Evolutionary conservation across 1,140 invertebrate genomes (phyloP).

Genomic region (Zaprionus inermis): DNA sequence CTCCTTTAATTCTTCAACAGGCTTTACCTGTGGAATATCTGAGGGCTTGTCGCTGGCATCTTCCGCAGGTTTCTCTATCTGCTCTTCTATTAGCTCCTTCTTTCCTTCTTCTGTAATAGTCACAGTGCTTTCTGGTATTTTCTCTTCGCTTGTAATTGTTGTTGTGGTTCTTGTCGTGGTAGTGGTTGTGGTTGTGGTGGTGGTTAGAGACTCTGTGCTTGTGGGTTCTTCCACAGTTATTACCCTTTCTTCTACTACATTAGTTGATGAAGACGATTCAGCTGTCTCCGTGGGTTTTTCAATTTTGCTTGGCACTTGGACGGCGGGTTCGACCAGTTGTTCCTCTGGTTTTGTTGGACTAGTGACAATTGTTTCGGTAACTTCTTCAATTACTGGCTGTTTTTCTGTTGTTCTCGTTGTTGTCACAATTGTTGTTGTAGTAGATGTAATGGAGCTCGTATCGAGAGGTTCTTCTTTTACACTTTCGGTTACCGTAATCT

Average conservation of each 20-base stretch:
- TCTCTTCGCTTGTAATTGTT: slow-evolving; percentile 36
- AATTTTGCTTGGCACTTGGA: slow-evolving; percentile 18
- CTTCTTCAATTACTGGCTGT: slow-evolving; percentile 24
- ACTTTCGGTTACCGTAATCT: slow-evolving; percentile 39
- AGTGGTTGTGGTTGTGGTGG: slow-evolving; percentile 63
- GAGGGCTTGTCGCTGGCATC: neutral
- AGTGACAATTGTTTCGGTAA: slow-evolving; percentile 21
- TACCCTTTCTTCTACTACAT: slow-evolving; percentile 40
- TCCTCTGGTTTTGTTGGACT: slow-evolving; percentile 22
- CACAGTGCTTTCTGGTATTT: slow-evolving; percentile 28
- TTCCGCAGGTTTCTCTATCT: slow-evolving; percentile 1
- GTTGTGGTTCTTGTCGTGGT: slow-evolving; percentile 59
- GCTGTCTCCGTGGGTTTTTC: slow-evolving; percentile 10
- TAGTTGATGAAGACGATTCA: neutral
- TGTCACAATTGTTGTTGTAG: slow-evolving; percentile 51
- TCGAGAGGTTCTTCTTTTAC: slow-evolving; percentile 39
- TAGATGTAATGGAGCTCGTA: slow-evolving; percentile 40
- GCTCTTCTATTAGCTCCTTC: neutral
- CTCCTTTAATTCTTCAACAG: neutral
- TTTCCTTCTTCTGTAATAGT: slow-evolving; percentile 16
- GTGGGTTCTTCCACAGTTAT: slow-evolving; percentile 57
- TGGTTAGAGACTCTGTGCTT: slow-evolving; percentile 49
- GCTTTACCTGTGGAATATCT: neutral
- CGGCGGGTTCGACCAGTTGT: slow-evolving; percentile 20
- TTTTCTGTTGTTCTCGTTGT: slow-evolving; percentile 26